Conservation (phyloP, 2,113 vertebrate genomes). For the Upupa epops region DNA sequence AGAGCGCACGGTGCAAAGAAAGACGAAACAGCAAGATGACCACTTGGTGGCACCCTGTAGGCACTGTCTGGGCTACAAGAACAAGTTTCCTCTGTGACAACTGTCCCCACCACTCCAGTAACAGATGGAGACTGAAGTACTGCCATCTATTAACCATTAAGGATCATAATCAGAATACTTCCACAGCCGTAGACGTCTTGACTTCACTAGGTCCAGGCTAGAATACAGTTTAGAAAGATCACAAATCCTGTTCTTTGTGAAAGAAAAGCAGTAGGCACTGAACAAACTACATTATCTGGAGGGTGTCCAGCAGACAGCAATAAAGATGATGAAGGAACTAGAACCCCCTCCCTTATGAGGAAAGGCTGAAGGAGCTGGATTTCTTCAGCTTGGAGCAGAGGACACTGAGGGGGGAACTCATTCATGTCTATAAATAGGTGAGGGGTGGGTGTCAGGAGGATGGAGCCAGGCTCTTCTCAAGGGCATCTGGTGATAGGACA, state of each 20-base stretch:
- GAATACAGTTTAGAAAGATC: not conserved
- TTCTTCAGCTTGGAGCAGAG: too few relatives aligned
- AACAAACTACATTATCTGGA: not conserved
- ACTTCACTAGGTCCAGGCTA: not conserved
- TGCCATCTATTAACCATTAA: not conserved
- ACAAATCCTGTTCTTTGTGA: not conserved
- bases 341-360: too few relatives aligned
- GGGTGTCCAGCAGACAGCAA: too few relatives aligned
- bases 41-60: slow-evolving; percentile 16
- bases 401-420: too few relatives aligned
- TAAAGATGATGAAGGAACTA: too few relatives aligned
- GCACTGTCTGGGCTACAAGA: not conserved
- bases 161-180: not conserved
- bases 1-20: not conserved
- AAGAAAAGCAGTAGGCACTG: not conserved
- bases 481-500: too few relatives aligned
- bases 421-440: too few relatives aligned
- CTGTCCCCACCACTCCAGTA: not conserved
- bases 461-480: too few relatives aligned
- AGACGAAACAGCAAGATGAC: not conserved
- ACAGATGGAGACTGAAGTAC: not conserved
- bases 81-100: rapidly evolving
- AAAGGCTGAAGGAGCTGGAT: too few relatives aligned
- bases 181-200: not conserved
- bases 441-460: too few relatives aligned